Conservation (phyloP, 1,140 invertebrate genomes). For the Dysdera silvatica region DNA sequence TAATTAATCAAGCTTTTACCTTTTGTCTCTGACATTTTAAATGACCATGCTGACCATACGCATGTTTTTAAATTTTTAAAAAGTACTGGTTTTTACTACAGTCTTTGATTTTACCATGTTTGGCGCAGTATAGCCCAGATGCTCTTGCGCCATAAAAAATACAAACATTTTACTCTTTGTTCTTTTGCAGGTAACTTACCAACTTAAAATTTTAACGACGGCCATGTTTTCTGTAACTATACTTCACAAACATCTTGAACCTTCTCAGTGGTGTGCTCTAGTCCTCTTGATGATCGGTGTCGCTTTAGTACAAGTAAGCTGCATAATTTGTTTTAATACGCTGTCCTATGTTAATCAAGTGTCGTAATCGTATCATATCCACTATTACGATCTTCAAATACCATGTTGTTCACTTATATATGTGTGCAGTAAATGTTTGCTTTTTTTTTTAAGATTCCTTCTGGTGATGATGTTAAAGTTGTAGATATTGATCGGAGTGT, state of each 20-base stretch:
- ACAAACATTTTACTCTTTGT: background rate
- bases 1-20: conserved; percentile 7
- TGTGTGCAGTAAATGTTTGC: background rate
- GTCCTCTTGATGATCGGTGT: conserved; percentile 49
- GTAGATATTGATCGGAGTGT: background rate
- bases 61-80: too few relatives aligned
- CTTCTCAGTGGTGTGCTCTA: conserved; percentile 47
- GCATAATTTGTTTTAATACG: background rate
- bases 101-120: too few relatives aligned
- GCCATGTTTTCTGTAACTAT: conserved; percentile 49
- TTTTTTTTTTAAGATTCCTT: conserved; percentile 28
- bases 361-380: background rate
- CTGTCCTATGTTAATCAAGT: background rate
- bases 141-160: background rate
- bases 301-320: conserved; percentile 45
- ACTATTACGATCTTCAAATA: background rate
- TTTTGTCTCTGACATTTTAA: too few relatives aligned
- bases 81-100: too few relatives aligned
- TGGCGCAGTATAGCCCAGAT: too few relatives aligned
- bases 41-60: too few relatives aligned
- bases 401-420: conserved; percentile 1
- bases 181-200: conserved; percentile 45
- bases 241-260: conserved; percentile 41
- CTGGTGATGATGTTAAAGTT: background rate
- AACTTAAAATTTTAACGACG: conserved; percentile 51